These are phyloP conservation scores for Pyxicephalus adspersus DNA, from an alignment of 2,113 vertebrate species.

Conservation along the genomic window DNA sequence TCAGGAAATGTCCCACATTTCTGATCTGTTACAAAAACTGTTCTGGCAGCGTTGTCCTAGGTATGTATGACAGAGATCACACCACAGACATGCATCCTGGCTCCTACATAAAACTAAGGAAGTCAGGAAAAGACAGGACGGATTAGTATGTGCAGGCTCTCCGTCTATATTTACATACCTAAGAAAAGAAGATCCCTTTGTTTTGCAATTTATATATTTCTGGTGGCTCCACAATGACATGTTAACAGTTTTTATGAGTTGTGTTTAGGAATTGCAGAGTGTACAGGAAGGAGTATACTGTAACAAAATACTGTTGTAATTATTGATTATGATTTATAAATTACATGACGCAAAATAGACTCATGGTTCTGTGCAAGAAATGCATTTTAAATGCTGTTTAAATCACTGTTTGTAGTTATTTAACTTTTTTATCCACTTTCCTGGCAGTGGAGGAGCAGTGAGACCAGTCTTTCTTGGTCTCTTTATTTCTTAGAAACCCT, in stretches of 20 bases:
- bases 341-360: background rate
- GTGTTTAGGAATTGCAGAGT: background rate
- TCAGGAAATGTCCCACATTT: no score
- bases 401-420: no score
- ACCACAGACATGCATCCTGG: background rate
- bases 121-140: background rate
- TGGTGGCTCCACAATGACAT: constrained; percentile 8
- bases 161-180: constrained; percentile 3
- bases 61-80: background rate
- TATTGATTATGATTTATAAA: background rate
- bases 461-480: no score
- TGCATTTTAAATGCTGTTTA: no score
- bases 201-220: background rate
- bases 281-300: background rate
- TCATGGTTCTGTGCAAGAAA: no score
- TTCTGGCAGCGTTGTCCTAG: background rate
- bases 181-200: background rate
- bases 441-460: no score
- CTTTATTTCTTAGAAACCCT: no score
- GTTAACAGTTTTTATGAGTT: constrained; percentile 1
- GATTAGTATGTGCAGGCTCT: background rate
- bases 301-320: background rate
- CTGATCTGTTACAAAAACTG: no score
- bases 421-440: no score
- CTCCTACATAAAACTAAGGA: background rate